Base-by-base conservation (phyloP, 2,888 invertebrate species). In the Diarsia brunnea region DNA sequence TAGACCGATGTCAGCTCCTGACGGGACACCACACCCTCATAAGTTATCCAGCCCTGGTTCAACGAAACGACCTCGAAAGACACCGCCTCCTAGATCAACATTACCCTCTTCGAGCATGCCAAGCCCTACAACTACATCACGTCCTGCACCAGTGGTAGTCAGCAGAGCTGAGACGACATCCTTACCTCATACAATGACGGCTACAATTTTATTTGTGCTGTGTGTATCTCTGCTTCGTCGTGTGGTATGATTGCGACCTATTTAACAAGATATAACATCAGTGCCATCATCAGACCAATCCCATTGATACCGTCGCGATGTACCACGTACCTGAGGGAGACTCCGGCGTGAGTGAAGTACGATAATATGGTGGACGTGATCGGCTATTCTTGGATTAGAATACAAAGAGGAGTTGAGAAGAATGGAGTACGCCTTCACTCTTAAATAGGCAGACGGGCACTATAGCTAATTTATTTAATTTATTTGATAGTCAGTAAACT, bases 161-260 rank as follows among this genome's bases (percentile, higher is more conserved):
- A 43, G 16, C 43, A 16, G 43, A 71, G 43, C 51, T 27, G n/a
- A 12, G 43, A 51, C 43, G 43, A 71, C 71, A 51, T 12, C 24
- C 21, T 19, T 2, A 16, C 7, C 27, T 24, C 10, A 7, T 7
- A 21, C 14, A 24, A 70, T 70, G 51, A 16, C 12, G n/a, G 16
- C 51, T 43, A 53, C 43, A 53, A 27, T 53, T 71, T 71, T 53
- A 8, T 71, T 53, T 11, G 71, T 21, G 27, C 27, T 53, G 4
- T 27, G 21, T 16, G 49, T 53, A 21, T 43, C 12, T 53, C n/a
- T 53, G 16, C 4, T 43, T 5, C 12, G 38, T 27, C 8, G 16
- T 12, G n/a, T 12, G 43, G 16, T 16, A 70, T 27, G 43, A 71
- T 70, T 14, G 21, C 24, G 38, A 7, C 71, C 51, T 21, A 7